Base-by-base conservation (phyloP, 35 echinoderm and acorn worm species). In the Apostichopus californicus region DNA sequence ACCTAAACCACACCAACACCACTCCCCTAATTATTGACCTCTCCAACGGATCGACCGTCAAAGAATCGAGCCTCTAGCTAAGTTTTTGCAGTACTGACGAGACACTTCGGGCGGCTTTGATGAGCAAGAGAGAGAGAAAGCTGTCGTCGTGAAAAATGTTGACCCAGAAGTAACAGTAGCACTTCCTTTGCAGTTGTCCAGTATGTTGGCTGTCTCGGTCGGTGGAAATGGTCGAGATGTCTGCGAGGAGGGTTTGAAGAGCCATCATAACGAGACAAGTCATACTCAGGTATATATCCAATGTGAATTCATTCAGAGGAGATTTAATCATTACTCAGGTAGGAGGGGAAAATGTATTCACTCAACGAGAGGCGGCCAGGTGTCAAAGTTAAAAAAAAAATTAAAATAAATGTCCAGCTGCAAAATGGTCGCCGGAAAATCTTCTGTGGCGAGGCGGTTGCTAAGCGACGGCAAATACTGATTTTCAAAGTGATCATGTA, bases 31-130 rank as follows among this genome's bases (percentile, higher is more conserved):
- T 91, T 17, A 91, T 54, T 57, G 89, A 91, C 72, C 89, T 91
- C 21, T 78, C 89, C 71, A 78, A 77, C n/a, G 77, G 77, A 20
- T 91, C 89, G 2, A 91, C 87, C 73, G 34, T 79, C 5, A 94
- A 94, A 73, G 92, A 94, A 58, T 94, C 92, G 4, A 94, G 92
- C 52, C 78, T 94, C 9, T 94, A 88, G 87, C 80, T 28, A 81
- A 81, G 26, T 46, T 46, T 46, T 46, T 46, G 34, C 34, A 4
- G 5, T 81, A 81, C 13, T 28, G 15, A 13, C 55, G 34, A 34
- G 8, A 54, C 10, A 12, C 5, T 55, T 54, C 28, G 14, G 78
- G 26, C 78, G 52, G 78, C 34, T 54, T 53, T 9, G 1, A 21
- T 1, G 77, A 8, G 17, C 77, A 78, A n/a, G 12, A 78, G 34